phyloP scores from a whole-genome alignment of 2,888 invertebrate species.

The Diadromus collaris region DNA sequence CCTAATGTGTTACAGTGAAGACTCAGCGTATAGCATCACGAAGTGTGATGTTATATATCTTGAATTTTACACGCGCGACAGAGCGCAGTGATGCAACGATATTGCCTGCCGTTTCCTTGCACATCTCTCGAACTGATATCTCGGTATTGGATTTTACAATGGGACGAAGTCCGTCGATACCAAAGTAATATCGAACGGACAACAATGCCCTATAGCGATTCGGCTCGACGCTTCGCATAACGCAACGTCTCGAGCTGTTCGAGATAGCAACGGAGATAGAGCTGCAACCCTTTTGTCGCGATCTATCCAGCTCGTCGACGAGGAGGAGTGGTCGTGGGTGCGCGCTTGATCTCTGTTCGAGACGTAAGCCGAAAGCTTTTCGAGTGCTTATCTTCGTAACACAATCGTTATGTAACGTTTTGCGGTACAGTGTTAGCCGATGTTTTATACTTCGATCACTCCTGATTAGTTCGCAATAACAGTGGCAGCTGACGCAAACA shows the following conservation, averaged over 20 bases:
- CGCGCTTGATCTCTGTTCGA: background rate
- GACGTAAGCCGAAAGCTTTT: slow-evolving; percentile 58
- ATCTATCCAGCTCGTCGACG: background rate
- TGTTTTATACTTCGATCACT: slow-evolving; percentile 32
- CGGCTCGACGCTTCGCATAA: background rate
- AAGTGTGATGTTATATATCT: background rate
- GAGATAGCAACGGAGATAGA: background rate
- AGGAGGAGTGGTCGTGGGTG: background rate
- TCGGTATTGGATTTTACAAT: slow-evolving; percentile 27
- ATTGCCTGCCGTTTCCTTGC: slow-evolving; percentile 8
- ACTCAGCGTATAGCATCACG: background rate
- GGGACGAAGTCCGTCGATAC: slow-evolving; percentile 5
- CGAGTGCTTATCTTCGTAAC: slow-evolving; percentile 63
- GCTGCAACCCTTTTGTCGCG: slow-evolving; percentile 9
- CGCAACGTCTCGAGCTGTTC: background rate
- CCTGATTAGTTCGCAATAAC: slow-evolving; percentile 40
- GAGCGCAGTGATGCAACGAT: slow-evolving; percentile 6
- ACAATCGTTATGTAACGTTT: slow-evolving; percentile 59
- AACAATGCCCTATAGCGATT: slow-evolving; percentile 18
- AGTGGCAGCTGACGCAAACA: background rate
- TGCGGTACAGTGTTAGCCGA: slow-evolving; percentile 8
- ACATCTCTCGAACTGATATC: slow-evolving; percentile 10
- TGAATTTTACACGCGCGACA: background rate
- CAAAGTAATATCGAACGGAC: slow-evolving; percentile 9
- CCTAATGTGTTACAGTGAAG: background rate